Conservation (phyloP, 2,797 vertebrate genomes). For the Apodemus agrarius region DNA sequence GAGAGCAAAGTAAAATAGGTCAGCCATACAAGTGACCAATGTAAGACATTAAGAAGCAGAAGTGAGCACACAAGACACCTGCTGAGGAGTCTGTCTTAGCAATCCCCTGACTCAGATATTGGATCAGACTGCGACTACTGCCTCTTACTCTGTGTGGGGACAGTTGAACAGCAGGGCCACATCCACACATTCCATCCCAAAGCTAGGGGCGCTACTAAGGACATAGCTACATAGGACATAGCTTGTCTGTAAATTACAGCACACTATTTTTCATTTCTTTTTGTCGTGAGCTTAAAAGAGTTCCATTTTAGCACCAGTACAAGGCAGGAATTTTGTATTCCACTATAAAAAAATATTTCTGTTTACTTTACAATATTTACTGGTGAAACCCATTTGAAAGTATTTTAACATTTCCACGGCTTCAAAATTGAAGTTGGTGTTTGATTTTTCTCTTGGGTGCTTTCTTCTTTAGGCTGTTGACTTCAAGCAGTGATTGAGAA, state of each 20-base stretch:
- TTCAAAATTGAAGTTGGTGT: not conserved
- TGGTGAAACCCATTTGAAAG: not conserved
- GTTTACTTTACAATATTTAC: constrained; percentile 4
- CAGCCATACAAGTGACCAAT: not conserved
- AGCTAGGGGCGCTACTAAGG: fast-evolving
- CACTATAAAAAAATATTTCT: not conserved
- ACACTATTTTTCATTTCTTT: not conserved
- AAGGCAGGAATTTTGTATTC: not conserved
- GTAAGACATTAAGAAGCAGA: not conserved
- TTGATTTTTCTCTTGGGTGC: constrained; percentile 35
- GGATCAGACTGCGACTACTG: not conserved
- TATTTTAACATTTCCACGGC: not conserved
- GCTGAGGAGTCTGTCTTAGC: not conserved
- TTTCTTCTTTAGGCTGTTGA: not conserved
- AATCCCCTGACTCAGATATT: not conserved
- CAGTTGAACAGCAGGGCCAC: not conserved
- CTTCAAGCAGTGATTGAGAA: not conserved
- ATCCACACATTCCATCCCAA: not conserved
- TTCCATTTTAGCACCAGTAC: not conserved
- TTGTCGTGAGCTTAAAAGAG: not conserved
- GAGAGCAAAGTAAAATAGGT: not conserved
- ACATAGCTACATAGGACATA: not conserved
- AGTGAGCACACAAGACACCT: not conserved
- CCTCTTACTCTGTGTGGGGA: not conserved
- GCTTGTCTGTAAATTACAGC: not conserved